Percentiles rank a stretch among this genome's conserved stretches.
These are phyloP conservation scores for Malachius bipustulatus DNA, from an alignment of 2,888 invertebrate genomes.

Conservation along the genomic window DNA sequence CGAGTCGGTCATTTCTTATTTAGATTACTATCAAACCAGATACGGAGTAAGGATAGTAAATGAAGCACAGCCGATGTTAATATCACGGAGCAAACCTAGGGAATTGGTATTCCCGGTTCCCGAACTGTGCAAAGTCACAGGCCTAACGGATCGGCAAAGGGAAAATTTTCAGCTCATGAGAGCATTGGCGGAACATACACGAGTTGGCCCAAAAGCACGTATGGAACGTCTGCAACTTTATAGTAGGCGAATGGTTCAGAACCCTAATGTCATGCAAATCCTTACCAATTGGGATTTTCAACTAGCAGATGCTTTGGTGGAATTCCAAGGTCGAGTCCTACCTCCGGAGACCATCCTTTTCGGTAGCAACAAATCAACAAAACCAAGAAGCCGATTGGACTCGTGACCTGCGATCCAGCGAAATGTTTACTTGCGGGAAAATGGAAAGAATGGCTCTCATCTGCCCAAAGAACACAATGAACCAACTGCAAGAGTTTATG, in stretches of 20 bases:
- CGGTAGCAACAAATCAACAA: conserved; percentile 24
- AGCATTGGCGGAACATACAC: conserved; percentile 59
- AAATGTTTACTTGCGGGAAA: conserved; percentile 36
- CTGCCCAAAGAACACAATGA: conserved; percentile 32
- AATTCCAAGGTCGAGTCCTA: conserved; percentile 52
- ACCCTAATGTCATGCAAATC: conserved; percentile 43
- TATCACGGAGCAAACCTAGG: conserved; percentile 55
- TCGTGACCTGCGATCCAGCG: conserved; percentile 43
- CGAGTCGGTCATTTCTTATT: conserved; percentile 42
- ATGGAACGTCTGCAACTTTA: conserved; percentile 56
- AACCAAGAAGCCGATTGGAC: conserved; percentile 70
- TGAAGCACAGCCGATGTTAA: conserved; percentile 62
- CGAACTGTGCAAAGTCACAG: conserved; percentile 75
- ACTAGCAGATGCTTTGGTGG: conserved; percentile 50
- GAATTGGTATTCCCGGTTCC: conserved; percentile 72
- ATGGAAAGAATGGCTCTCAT: conserved; percentile 41
- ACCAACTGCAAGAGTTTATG: conserved; percentile 38
- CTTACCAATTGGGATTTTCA: conserved; percentile 58
- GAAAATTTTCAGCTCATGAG: conserved; percentile 50
- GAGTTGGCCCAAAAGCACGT: conserved; percentile 56
- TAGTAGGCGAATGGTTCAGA: conserved; percentile 45
- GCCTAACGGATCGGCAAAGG: conserved; percentile 47
- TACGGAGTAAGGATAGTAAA: conserved; percentile 51
- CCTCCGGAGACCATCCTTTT: conserved; percentile 48
- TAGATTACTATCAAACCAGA: conserved; percentile 55